Evolutionary conservation across 2,113 vertebrate species (phyloP).

Genomic region (Elachura formosa): DNA sequence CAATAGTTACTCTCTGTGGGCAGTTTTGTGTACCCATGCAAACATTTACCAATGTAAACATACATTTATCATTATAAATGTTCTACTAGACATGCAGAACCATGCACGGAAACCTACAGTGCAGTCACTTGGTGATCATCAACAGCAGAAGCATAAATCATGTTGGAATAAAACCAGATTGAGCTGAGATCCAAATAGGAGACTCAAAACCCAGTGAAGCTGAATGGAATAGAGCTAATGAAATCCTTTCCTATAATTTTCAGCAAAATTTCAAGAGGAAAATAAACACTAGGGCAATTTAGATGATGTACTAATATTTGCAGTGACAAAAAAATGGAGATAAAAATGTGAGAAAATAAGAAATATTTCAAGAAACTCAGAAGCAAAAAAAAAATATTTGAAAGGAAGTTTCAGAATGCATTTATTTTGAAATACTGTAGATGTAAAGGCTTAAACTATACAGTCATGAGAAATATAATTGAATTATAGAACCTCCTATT

Average conservation of each 20-base stretch:
- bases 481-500: neutral
- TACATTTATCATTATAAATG: neutral
- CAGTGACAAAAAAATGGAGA: neutral
- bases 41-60: neutral
- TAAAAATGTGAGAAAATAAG: neutral
- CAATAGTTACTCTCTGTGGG: neutral
- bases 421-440: neutral
- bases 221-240: neutral
- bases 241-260: neutral
- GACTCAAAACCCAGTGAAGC: neutral
- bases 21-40: neutral
- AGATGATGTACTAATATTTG: neutral
- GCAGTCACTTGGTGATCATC: neutral
- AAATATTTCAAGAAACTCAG: neutral
- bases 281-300: neutral
- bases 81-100: neutral
- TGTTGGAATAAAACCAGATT: neutral
- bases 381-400: neutral
- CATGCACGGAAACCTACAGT: neutral
- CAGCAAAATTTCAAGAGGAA: neutral
- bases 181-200: neutral
- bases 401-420: neutral
- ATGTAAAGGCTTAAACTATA: neutral
- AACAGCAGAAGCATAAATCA: neutral
- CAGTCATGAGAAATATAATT: neutral